These are phyloP conservation scores for Bellardia pandia DNA, from an alignment of 2,888 invertebrate species.

Conservation along the genomic window DNA sequence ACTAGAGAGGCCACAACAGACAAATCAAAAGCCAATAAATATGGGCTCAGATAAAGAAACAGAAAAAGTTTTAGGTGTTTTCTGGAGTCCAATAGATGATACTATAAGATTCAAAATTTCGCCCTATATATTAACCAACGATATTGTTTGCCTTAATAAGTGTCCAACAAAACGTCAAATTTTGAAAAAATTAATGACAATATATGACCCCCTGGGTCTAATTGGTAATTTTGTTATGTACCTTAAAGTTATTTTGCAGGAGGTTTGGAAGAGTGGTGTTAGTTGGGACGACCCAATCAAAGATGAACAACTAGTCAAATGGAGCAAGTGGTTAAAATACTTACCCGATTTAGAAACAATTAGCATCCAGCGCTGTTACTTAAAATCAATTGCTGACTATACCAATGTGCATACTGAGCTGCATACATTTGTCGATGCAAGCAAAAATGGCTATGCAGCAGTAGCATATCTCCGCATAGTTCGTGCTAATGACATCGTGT, in stretches of 20 bases:
- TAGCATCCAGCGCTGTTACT: slow-evolving; percentile 73
- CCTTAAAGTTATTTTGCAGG: slow-evolving; percentile 62
- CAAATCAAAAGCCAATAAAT: slow-evolving; percentile 19
- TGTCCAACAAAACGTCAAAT: slow-evolving; percentile 68
- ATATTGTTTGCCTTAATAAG: slow-evolving; percentile 44
- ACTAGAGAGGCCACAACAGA: neutral
- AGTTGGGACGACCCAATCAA: slow-evolving; percentile 66
- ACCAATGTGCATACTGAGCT: slow-evolving; percentile 48
- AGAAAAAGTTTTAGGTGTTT: slow-evolving; percentile 64
- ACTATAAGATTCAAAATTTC: slow-evolving; percentile 51
- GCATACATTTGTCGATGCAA: slow-evolving; percentile 73
- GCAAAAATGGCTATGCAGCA: slow-evolving; percentile 55
- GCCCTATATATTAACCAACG: slow-evolving; percentile 34
- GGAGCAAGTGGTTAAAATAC: slow-evolving; percentile 72
- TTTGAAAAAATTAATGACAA: slow-evolving; percentile 58
- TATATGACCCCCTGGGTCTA: slow-evolving; percentile 65
- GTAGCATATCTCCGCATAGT: slow-evolving; percentile 58
- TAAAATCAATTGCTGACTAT: slow-evolving; percentile 43
- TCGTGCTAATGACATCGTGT: slow-evolving; percentile 17
- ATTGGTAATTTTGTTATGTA: slow-evolving; percentile 70
- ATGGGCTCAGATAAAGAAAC: slow-evolving; percentile 28
- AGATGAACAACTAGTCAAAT: slow-evolving; percentile 68
- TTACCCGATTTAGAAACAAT: slow-evolving; percentile 71
- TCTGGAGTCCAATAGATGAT: slow-evolving; percentile 51
- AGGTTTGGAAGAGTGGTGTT: slow-evolving; percentile 63